Conservation (phyloP, 2,113 vertebrate genomes). For the Triplophysa siluroides region DNA sequence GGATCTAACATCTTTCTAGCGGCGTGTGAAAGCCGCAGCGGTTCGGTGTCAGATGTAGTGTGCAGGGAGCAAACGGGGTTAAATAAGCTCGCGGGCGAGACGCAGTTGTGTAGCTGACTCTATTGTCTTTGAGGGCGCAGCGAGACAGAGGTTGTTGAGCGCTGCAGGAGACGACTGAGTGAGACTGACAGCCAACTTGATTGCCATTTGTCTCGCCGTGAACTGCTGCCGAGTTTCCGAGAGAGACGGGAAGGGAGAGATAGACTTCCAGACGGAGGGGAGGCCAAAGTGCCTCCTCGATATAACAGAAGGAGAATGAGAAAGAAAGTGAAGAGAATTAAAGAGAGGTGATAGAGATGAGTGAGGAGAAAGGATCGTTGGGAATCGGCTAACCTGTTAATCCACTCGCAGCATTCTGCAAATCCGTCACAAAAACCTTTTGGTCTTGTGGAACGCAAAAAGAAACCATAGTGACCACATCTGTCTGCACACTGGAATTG, state of each 20-base stretch:
- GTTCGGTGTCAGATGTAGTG: constrained; percentile 22
- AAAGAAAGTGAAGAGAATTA: background rate
- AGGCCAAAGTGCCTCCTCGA: constrained; percentile 2
- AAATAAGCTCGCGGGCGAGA: constrained; percentile 6
- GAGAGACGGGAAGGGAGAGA: constrained; percentile 12
- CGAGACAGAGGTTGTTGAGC: constrained; percentile 26
- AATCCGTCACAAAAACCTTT: too few species aligned
- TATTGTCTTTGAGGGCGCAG: constrained; percentile 31
- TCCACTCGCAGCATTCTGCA: too few species aligned
- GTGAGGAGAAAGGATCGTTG: background rate
- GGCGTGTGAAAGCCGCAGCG: background rate
- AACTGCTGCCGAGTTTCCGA: constrained; percentile 4
- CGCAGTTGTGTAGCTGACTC: constrained; percentile 25
- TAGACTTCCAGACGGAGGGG: constrained; percentile 4
- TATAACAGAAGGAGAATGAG: background rate
- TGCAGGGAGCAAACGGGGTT: constrained; percentile 33
- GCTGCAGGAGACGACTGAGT: constrained; percentile 38
- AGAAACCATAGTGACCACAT: too few species aligned
- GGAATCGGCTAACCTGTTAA: background rate
- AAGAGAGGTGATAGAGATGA: background rate
- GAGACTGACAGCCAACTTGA: constrained; percentile 41
- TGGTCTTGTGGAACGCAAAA: too few species aligned
- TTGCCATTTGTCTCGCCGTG: constrained; percentile 51
- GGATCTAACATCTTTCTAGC: background rate
- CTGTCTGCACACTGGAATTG: too few species aligned